Percentiles rank a stretch among this genome's conserved stretches.
phyloP scores from a whole-genome alignment of 35 echinoderm and acorn worm genomes.

The Heliocidaris erythrogramma region DNA sequence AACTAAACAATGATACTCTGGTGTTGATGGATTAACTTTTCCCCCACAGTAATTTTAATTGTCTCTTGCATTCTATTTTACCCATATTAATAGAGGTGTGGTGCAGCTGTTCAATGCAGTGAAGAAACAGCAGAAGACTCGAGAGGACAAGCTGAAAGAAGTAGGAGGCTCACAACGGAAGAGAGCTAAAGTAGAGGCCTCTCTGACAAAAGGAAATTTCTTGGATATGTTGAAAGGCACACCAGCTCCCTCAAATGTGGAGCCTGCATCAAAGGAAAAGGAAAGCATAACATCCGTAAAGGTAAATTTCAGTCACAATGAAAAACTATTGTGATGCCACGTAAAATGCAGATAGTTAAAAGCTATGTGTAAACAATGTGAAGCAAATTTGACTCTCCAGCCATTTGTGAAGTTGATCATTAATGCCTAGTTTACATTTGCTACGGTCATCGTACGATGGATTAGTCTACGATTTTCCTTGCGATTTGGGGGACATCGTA shows the following conservation, averaged over 20 bases:
- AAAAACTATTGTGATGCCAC: neutral
- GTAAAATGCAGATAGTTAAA: no score
- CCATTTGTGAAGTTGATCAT: no score
- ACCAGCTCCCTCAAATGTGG: slow-evolving; percentile 7
- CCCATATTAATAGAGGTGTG: slow-evolving; percentile 58
- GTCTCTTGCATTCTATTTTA: neutral
- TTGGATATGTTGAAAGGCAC: slow-evolving; percentile 71
- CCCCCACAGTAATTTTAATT: neutral
- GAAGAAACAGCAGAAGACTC: slow-evolving; percentile 75
- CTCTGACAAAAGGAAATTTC: slow-evolving; percentile 73
- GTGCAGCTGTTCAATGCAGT: slow-evolving; percentile 86
- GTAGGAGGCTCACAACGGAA: slow-evolving; percentile 61
- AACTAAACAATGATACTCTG: no score
- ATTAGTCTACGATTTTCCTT: no score
- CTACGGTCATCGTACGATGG: no score
- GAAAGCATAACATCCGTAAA: neutral
- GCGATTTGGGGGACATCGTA: no score
- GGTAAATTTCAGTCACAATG: neutral
- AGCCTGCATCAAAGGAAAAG: neutral
- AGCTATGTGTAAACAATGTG: no score
- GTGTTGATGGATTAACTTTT: no score
- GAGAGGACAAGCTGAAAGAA: slow-evolving; percentile 59
- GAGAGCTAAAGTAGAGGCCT: slow-evolving; percentile 57
- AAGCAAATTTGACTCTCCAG: no score
- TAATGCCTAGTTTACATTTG: no score